These are phyloP conservation scores for Poeciliopsis prolifica DNA, from an alignment of 2,113 vertebrate species.

Conservation along the genomic window DNA sequence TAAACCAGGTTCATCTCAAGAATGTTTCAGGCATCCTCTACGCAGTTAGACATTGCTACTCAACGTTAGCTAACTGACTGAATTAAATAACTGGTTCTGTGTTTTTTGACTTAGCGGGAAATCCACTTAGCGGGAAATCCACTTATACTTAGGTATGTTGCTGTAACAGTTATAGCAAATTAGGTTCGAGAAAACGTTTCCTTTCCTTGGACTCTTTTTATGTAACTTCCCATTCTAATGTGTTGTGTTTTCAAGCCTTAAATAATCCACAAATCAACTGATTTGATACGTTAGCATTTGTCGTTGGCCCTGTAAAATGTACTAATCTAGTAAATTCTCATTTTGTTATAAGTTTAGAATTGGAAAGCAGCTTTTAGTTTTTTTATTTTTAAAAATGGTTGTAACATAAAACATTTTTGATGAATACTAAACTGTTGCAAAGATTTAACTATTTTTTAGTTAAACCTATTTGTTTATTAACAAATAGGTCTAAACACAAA, in stretches of 20 bases:
- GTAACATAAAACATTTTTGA: too few species aligned
- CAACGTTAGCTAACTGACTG: background rate
- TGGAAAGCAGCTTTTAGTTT: too few species aligned
- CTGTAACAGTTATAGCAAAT: background rate
- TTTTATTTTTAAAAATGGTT: too few species aligned
- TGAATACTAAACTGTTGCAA: too few species aligned
- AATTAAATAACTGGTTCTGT: background rate
- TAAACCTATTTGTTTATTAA: too few species aligned
- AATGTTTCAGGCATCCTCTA: background rate
- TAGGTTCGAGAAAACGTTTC: background rate
- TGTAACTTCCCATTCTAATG: background rate
- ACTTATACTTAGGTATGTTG: background rate
- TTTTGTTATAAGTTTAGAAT: too few species aligned
- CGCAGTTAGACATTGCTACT: background rate
- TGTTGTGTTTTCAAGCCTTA: background rate
- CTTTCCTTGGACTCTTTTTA: background rate
- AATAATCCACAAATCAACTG: background rate
- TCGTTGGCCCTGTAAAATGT: background rate
- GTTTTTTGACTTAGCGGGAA: background rate
- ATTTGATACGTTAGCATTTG: background rate
- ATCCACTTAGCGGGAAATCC: background rate
- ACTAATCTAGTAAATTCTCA: background rate
- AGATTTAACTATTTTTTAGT: too few species aligned
- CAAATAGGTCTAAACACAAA: background rate
- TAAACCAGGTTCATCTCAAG: background rate